A percentile compares a stretch with the other conserved stretches of the same genome.
Conservation (phyloP, 2,797 vertebrate genomes). For the Oreonectes daqikongensis region DNA sequence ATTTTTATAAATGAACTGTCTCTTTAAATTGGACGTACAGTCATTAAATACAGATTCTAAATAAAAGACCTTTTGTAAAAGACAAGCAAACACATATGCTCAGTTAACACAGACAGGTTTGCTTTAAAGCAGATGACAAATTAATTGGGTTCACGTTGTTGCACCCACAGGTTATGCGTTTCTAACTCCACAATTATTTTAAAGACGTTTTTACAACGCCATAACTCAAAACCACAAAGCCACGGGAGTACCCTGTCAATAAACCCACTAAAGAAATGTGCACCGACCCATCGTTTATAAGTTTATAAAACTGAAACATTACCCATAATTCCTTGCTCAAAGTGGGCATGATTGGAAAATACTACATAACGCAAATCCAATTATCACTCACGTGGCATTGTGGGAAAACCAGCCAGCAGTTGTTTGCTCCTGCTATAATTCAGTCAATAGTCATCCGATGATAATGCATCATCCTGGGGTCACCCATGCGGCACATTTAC, state of each 20-base stretch:
- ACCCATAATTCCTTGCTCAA: conserved; percentile 2
- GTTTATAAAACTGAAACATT: conserved; percentile 12
- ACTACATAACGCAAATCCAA: conserved; percentile 19
- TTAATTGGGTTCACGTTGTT: conserved; percentile 14
- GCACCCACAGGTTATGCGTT: not conserved
- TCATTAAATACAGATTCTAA: not conserved
- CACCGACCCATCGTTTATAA: not conserved
- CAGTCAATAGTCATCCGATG: conserved; percentile 25
- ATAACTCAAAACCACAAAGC: not conserved
- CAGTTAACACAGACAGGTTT: not conserved
- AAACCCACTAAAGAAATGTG: not conserved
- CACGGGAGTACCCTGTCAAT: conserved; percentile 13
- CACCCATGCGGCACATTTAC: not conserved
- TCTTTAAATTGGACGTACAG: not conserved
- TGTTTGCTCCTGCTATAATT: conserved; percentile 14
- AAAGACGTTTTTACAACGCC: conserved; percentile 13
- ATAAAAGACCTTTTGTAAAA: not conserved
- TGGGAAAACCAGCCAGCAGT: not conserved
- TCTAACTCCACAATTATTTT: conserved; percentile 8
- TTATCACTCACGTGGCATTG: conserved; percentile 26
- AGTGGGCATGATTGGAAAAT: conserved; percentile 25
- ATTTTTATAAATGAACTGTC: not conserved
- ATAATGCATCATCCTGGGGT: not conserved
- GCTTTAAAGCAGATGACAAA: conserved; percentile 10
- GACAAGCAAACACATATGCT: not conserved